Evolutionary conservation across 1,140 invertebrate species (phyloP), one percentile per base, ranked within the genome.

Genomic region (Diachasma alloeum): DNA sequence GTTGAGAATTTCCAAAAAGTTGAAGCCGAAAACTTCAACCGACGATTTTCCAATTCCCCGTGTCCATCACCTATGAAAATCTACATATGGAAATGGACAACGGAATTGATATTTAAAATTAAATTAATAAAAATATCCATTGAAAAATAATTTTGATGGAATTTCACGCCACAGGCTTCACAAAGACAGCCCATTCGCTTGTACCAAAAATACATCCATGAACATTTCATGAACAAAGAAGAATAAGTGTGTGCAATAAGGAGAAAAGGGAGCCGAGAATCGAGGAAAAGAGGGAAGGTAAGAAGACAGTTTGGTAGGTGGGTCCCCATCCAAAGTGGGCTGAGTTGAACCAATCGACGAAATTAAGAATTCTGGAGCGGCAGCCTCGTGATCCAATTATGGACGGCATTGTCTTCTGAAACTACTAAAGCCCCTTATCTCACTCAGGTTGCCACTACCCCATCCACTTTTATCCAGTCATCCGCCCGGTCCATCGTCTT

Each of bases 371-470:
- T 86, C 83, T 80, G 75, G 74, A 83, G 81, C 81, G 79, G 74
- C 78, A 80, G 80, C 78, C 82, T 85, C 82, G 80, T 84, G 82
- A 86, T 85, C 83, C 84, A 85, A 86, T 86, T 86, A 86, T 83
- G 83, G 81, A 73, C 79, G 77, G 81, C 81, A 85, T 86, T 86
- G 84, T 86, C 84, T 86, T 83, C 79, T 75, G 77, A 82, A 83
- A 82, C 83, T 85, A 82, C 82, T 76, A 81, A 81, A 81, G 81
- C 80, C 78, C 80, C 83, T 86, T 85, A 86, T 84, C 84, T 85
- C 80, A 80, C 78, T 81, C 77, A 81, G 79, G 77, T 81, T 81
- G 75, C 75, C 66, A 78, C 77, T 81, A 75, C 68, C 75, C 74
- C 72, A 53, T 76, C 75, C 78, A 75, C 63, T 74, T 74, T 74